A percentile compares a stretch with the other conserved stretches of the same genome.
Conservation (phyloP, 2,797 vertebrate genomes). For the Synaphobranchus kaupii region DNA sequence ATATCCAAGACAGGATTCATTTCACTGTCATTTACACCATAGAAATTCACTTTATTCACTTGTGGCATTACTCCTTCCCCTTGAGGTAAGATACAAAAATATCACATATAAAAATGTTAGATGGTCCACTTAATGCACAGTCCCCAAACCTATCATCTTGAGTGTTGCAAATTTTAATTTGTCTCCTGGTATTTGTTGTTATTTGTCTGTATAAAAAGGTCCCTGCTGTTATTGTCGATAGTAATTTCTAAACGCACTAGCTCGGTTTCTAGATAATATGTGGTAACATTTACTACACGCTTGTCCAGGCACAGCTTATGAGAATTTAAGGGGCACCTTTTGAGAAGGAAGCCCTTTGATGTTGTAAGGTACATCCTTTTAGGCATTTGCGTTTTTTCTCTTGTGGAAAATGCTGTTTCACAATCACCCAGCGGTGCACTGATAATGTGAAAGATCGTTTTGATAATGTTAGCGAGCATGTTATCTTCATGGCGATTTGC, state of each 20-base stretch:
- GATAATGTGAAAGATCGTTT: not conserved
- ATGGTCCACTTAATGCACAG: not conserved
- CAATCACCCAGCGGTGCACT: not conserved
- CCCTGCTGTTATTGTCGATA: not conserved
- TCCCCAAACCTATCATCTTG: not conserved
- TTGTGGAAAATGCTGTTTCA: conserved; percentile 11
- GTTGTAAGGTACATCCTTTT: not conserved
- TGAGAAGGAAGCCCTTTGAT: not conserved
- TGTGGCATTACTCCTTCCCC: not conserved
- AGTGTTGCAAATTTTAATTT: not conserved
- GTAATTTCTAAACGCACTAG: not conserved
- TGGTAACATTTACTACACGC: not conserved
- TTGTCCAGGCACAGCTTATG: not conserved
- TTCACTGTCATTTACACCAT: not conserved
- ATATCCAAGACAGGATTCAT: not conserved
- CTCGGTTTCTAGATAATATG: not conserved
- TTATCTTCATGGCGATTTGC: not conserved
- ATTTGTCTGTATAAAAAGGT: not conserved
- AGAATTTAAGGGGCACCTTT: not conserved
- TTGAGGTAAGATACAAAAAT: not conserved
- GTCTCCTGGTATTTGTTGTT: not conserved
- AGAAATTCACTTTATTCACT: not conserved
- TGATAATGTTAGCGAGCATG: not conserved
- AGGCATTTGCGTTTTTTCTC: not conserved
- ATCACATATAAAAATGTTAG: not conserved